Base-by-base conservation (phyloP, 2,113 vertebrate genomes). In the Ibidorhyncha struthersii region DNA sequence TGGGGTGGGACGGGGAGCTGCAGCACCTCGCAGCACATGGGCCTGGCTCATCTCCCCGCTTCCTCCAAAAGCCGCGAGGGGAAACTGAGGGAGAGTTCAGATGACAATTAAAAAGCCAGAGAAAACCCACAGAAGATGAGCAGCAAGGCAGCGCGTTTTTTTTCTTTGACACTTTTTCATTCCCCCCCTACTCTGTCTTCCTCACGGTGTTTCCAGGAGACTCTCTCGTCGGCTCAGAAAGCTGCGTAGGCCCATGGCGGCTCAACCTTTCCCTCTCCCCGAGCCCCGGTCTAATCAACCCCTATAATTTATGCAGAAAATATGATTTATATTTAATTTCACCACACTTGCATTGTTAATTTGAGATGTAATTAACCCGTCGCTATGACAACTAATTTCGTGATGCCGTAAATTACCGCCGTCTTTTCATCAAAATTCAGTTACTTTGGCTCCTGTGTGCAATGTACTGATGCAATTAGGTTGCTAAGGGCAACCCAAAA, bases 271-370 rank as follows among this genome's bases (percentile, higher is more conserved):
- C 98, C 98, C 98, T 99, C 99, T 99, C 99, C 99, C 99, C 99
- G 99, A 99, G 99, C 99, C 99, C 98, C 98, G 99, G 99, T 99
- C 99, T 99, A 99, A 99, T 99, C 99, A 99, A 99, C 99, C 99
- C 99, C 99, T 99, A 99, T 99, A 99, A 99, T 99, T 99, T 99
- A 99, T 99, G 99, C 99, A 99, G 99, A 99, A 99, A 99, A 99
- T 99, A 99, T 99, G 99, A 99, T 99, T 99, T 99, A 99, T 99
- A 99, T 99, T 99, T 99, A 99, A 99, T 99, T 99, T 99, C 99
- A 99, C 99, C 99, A 99, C 99, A 99, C 99, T 99, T 99, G 99
- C 99, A 99, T 99, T 99, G 99, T 99, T 99, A 99, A 99, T 99
- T 99, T 99, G 99, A 99, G 99, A 99, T 99, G 99, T 99, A 99